Evolutionary conservation across 1,140 invertebrate genomes (phyloP).

Genomic region (Ips nitidus): DNA sequence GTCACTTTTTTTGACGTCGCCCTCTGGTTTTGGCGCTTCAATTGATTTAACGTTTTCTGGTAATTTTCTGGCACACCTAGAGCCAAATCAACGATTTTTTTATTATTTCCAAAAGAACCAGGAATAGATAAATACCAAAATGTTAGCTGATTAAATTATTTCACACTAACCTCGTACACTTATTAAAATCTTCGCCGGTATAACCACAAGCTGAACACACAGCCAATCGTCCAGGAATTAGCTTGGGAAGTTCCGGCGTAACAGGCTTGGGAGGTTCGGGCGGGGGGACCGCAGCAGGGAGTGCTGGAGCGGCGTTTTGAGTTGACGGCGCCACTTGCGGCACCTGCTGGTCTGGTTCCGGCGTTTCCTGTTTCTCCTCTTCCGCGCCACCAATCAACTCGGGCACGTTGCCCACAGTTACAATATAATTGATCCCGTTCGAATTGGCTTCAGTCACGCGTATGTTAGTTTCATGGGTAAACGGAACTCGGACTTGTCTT

Average conservation of each 20-base stretch:
- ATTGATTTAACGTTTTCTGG: slow-evolving; percentile 57
- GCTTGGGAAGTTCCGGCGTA: slow-evolving; percentile 54
- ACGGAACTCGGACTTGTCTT: slow-evolving; percentile 70
- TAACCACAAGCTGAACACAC: slow-evolving; percentile 73
- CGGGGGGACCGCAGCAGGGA: neutral
- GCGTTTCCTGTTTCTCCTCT: slow-evolving; percentile 19
- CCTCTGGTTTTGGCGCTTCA: slow-evolving; percentile 34
- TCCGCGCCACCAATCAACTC: slow-evolving; percentile 24
- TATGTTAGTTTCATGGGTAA: slow-evolving; percentile 64
- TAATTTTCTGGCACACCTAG: slow-evolving; percentile 56
- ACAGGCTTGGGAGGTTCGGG: slow-evolving; percentile 34
- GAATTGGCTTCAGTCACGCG: slow-evolving; percentile 68
- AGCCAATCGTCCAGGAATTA: slow-evolving; percentile 67
- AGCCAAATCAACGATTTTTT: too few relatives aligned
- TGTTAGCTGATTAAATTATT: neutral
- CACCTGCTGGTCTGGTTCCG: neutral
- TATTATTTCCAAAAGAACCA: too few relatives aligned
- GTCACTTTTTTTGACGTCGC: too few relatives aligned
- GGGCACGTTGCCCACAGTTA: slow-evolving; percentile 60
- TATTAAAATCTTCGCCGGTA: slow-evolving; percentile 69
- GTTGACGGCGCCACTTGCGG: neutral
- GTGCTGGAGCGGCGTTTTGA: neutral
- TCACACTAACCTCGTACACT: slow-evolving; percentile 59
- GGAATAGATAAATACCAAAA: neutral
- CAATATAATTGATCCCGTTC: slow-evolving; percentile 74